A percentile compares a stretch with the other conserved stretches of the same genome.
These are phyloP conservation scores for Brachyalestes nurse DNA, from an alignment of 2,797 vertebrate genomes.

Conservation along the genomic window DNA sequence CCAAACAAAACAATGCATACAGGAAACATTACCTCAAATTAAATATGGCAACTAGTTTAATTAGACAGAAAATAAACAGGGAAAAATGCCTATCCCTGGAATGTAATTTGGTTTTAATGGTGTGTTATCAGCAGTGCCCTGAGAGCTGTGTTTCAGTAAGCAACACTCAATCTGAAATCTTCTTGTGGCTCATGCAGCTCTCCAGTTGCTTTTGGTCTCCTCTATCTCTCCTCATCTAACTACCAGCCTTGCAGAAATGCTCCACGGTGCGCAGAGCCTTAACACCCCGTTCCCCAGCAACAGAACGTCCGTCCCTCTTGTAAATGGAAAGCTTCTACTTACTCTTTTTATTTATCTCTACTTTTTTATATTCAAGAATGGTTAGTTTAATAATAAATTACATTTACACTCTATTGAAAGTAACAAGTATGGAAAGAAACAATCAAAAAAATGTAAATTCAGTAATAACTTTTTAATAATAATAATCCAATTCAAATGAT, in stretches of 20 bases:
- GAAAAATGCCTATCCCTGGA: conserved; percentile 48
- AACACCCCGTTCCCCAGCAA: conserved; percentile 21
- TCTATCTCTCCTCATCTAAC: conserved; percentile 41
- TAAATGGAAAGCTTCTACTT: conserved; percentile 6
- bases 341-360: neutral
- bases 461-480: no score
- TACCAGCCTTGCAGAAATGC: conserved; percentile 23
- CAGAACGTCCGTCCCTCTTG: conserved; percentile 18
- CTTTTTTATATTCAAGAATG: neutral
- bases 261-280: conserved; percentile 8
- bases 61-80: conserved; percentile 61
- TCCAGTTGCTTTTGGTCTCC: conserved; percentile 37
- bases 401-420: neutral
- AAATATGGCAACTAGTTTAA: conserved; percentile 66
- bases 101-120: conserved; percentile 62
- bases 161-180: conserved; percentile 46
- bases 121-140: conserved; percentile 56
- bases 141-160: conserved; percentile 52
- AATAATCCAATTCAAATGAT: neutral
- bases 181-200: conserved; percentile 39
- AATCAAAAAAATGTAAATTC: no score
- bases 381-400: neutral
- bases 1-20: conserved; percentile 50
- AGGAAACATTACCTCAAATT: conserved; percentile 67
- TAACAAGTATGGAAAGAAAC: no score